phyloP scores from a whole-genome alignment of 2,113 vertebrate species.

The Lanius ludovicianus region DNA sequence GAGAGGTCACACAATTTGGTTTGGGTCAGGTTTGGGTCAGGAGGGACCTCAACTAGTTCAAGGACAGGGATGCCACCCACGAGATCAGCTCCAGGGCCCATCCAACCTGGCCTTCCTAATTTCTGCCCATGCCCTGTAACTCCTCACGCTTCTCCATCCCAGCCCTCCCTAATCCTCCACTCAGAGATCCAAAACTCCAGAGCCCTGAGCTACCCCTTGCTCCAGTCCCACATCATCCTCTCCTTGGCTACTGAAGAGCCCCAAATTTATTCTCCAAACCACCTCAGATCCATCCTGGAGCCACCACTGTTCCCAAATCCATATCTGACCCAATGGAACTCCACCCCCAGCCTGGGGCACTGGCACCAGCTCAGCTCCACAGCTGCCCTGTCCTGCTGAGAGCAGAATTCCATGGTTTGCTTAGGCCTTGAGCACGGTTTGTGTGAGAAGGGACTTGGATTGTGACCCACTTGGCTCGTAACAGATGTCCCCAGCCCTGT shows the following conservation, averaged over 20 bases:
- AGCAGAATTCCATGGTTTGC: neutral
- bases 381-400: neutral
- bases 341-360: neutral
- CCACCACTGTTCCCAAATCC: neutral
- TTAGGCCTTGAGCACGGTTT: neutral
- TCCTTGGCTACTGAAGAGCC: neutral
- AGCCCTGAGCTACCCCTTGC: neutral
- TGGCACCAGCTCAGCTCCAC: neutral
- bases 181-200: neutral
- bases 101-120: neutral
- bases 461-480: neutral
- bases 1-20: neutral
- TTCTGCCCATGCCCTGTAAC: neutral
- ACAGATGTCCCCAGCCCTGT: neutral
- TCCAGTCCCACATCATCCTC: neutral
- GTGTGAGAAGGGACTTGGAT: neutral
- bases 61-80: neutral
- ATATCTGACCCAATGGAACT: rapidly evolving
- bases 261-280: neutral
- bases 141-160: neutral
- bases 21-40: neutral
- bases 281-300: neutral
- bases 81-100: neutral
- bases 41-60: rapidly evolving
- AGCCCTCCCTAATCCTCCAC: neutral